Base-by-base conservation (phyloP, 2,797 vertebrate genomes). In the Ara ararauna region DNA sequence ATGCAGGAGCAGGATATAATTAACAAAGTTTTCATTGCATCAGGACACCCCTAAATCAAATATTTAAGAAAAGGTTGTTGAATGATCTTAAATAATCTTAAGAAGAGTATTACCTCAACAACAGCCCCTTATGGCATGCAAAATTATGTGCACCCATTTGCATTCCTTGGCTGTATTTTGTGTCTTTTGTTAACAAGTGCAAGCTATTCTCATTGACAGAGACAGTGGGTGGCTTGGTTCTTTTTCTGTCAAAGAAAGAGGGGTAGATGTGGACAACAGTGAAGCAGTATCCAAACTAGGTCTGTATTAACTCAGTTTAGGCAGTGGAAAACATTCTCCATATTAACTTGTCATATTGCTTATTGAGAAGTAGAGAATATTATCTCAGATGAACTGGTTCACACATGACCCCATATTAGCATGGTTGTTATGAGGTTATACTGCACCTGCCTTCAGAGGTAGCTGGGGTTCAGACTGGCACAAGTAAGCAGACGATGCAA, bases 121-220 rank as follows among this genome's bases (percentile, higher is more conserved):
- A 7, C 27, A 3, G 21, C 13, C 29, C 44, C 7, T 88, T 86
- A 64, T 86, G 36, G 88, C 17, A 38, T 34, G n/a, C 13, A 71
- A 65, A 86, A 45, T 73, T n/a, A n/a, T 42, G 8, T 73, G 26
- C 10, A 10, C 17, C 8, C 26, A 50, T 64, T 38, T 79, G 30
- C 18, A 84, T 90, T 91, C 73, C 23, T 16, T 79, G 54, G n/a
- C 34, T 71, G 6, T 72, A 40, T 32, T 66, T 80, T 62, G 19
- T 71, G 13, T 89, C 53, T 50, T 16, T 47, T 68, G 13, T 54
- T 89, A 95, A 93, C 21, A 22, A 40, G 17, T 53, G 58, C 86
- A 89, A 95, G 34, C 26, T 89, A 9, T 85, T 81, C 56, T 88
- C 85, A 93, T 93, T 85, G 61, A 92, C 16, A 85, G 74, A 85